phyloP scores from a whole-genome alignment of 2,797 vertebrate genomes.

The Sciurus carolinensis region DNA sequence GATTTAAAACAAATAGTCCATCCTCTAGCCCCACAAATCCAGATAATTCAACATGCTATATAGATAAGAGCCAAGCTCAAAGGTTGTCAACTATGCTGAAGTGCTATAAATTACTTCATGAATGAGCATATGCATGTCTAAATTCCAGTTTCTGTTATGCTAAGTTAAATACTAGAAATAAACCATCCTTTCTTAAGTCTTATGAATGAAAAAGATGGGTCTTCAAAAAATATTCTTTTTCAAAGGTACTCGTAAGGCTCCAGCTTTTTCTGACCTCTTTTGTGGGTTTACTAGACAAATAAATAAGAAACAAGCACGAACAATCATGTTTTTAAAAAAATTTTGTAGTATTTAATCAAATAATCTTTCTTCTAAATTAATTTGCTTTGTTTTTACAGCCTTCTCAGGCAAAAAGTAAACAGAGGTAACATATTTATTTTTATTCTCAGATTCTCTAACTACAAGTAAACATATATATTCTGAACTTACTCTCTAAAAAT shows the following conservation, averaged over 20 bases:
- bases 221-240: slow-evolving; percentile 44
- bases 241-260: background rate
- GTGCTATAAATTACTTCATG: background rate
- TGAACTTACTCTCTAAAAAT: slow-evolving; percentile 33
- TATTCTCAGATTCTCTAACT: slow-evolving; percentile 43
- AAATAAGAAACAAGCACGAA: slow-evolving; percentile 10
- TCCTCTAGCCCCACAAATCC: background rate
- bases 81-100: slow-evolving; percentile 7
- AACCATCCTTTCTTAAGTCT: slow-evolving; percentile 4
- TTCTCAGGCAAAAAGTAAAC: slow-evolving; percentile 42
- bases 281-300: slow-evolving; percentile 34
- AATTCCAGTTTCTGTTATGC: background rate
- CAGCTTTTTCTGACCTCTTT: background rate
- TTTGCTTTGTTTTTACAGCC: slow-evolving; percentile 42
- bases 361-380: slow-evolving; percentile 37
- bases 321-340: background rate
- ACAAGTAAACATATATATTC: slow-evolving; percentile 27
- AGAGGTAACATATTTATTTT: slow-evolving; percentile 43
- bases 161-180: slow-evolving; percentile 35
- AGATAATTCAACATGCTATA: background rate
- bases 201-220: background rate
- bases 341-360: background rate
- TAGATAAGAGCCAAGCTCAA: background rate
- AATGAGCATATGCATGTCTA: background rate
- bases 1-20: background rate